Evolutionary conservation across 2,797 vertebrate species (phyloP), one percentile per base, ranked within the genome.

Genomic region (Ibycter americanus): DNA sequence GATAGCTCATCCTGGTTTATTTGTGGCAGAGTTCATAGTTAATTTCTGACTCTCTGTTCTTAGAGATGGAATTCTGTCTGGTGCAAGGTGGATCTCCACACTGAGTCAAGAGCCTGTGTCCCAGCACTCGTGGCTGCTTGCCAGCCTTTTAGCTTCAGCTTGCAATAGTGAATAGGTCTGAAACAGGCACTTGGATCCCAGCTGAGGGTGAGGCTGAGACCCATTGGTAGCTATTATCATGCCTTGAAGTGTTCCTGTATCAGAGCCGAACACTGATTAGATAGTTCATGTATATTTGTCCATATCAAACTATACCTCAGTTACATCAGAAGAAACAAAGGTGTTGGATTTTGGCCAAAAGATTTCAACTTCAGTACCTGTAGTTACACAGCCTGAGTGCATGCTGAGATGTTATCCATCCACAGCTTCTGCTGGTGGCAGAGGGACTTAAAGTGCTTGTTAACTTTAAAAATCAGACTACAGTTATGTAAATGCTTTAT

Each of bases 331-430:
- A 61, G 20, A 87, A 83, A 59, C 7, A 68, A 47, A 89, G 4
- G 16, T 29, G 27, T 21, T 62, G 52, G 62, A 61, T 23, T 36
- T 71, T 0, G 1, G 13, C 31, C 31, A 59, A 59, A 85, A 87
- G 36, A 15, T 20, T 36, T 58, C 49, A 67, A 2, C 26, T 74
- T 87, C 8, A 9, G 2, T 56, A 23, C 9, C 20, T 73, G 32
- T 11, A 71, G 32, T 51, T 54, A 47, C 38, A 44, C 0, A 1
- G 51, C 13, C 11, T 0, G 3, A 56, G 21, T 12, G 8, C 9
- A 8, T 32, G 5, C 8, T 38, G 44, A 62, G 9, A 36, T 32
- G 34, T 8, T 66, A 42, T 80, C 22, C 8, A 59, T 36, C 46
- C 59, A 56, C 15, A 80, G 9, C 8, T 89, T 72, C 36, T 68